Percentiles rank a stretch among this genome's conserved stretches.
Conservation (phyloP, 2,888 invertebrate genomes). For the Trachelus iudaicus region DNA sequence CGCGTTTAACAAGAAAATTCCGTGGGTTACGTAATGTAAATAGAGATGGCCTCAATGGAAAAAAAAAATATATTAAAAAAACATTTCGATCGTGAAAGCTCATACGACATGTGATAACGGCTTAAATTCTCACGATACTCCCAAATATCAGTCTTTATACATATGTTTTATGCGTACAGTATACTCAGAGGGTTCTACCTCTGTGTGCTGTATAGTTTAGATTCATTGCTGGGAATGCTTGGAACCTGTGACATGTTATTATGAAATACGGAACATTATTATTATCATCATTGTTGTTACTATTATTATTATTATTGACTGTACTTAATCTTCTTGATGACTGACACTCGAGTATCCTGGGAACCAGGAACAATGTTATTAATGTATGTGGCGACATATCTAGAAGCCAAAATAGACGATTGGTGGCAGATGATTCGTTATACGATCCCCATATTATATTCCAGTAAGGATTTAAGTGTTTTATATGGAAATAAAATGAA, state of each 20-base stretch:
- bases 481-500: conserved; percentile 38
- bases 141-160: neutral
- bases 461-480: conserved; percentile 35
- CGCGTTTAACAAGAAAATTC: neutral
- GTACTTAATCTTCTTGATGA: conserved; percentile 6
- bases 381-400: neutral
- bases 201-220: neutral
- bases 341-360: conserved; percentile 8
- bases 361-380: conserved; percentile 3
- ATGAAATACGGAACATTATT: neutral
- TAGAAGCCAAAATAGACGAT: neutral
- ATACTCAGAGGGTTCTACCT: neutral
- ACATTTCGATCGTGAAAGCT: neutral
- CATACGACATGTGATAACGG: neutral
- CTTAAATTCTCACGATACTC: neutral
- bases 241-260: neutral
- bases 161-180: neutral
- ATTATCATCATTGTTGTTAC: neutral
- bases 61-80: neutral
- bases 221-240: neutral
- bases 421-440: neutral
- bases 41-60: neutral
- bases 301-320: neutral
- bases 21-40: neutral
- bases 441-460: conserved; percentile 13